Conservation (phyloP, 1,140 invertebrate genomes). For the Nebria ingens region DNA sequence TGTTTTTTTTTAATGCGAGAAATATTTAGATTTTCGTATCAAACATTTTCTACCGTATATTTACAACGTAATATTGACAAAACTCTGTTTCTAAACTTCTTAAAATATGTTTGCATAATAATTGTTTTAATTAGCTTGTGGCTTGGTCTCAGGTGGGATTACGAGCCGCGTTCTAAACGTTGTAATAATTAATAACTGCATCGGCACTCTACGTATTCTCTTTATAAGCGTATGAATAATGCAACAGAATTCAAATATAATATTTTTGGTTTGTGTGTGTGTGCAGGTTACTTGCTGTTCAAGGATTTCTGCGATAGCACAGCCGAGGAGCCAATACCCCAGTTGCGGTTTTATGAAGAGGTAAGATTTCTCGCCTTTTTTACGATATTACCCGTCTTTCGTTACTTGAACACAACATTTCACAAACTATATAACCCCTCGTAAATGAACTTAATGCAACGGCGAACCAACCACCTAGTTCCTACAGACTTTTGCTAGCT, state of each 20-base stretch:
- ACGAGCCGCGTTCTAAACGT: background rate
- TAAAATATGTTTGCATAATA: no score
- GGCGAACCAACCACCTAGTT: no score
- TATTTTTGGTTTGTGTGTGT: background rate
- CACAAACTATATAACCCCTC: background rate
- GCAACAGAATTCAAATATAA: no score
- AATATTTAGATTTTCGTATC: no score
- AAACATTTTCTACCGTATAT: no score
- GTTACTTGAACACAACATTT: conserved; percentile 4
- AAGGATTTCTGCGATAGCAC: conserved; percentile 99
- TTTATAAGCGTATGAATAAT: no score
- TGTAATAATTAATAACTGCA: background rate
- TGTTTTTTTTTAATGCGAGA: no score
- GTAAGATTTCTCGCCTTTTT: conserved; percentile 43
- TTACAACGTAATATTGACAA: no score
- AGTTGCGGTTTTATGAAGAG: conserved; percentile 99
- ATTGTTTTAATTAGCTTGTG: no score
- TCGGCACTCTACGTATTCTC: conserved; percentile 36
- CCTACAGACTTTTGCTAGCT: no score
- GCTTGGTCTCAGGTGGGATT: no score
- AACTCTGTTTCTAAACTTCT: no score
- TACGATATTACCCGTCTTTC: conserved; percentile 4
- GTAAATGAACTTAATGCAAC: conserved; percentile 4
- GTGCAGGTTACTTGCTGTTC: conserved; percentile 94
- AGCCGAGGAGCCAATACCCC: conserved; percentile 89